These are phyloP conservation scores for Callinectes sapidus DNA, from an alignment of 2,888 invertebrate species.

Conservation along the genomic window DNA sequence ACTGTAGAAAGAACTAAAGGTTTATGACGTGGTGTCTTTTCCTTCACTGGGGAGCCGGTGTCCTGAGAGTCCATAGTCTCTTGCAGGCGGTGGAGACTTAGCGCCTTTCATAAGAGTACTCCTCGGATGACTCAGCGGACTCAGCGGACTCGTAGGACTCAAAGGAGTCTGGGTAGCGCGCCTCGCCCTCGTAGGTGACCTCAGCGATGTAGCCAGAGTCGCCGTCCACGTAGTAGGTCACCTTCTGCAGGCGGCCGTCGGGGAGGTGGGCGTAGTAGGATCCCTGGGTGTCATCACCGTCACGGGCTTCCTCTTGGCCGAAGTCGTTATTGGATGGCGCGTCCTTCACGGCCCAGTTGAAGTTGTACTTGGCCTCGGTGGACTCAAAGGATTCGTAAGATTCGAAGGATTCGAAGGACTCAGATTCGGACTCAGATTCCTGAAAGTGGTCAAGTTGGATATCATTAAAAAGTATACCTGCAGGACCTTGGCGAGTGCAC, in stretches of 20 bases:
- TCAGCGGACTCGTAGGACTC: not conserved
- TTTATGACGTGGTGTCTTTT: not conserved
- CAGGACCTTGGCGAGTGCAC: too few relatives aligned
- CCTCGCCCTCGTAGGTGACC: slow-evolving; percentile 5
- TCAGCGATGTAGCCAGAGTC: slow-evolving; percentile 24
- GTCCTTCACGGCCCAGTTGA: slow-evolving; percentile 24
- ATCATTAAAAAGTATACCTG: too few relatives aligned
- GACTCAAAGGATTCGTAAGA: not conserved
- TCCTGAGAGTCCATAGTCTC: not conserved
- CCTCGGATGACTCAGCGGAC: not conserved
- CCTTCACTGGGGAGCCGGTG: not conserved
- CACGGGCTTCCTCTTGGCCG: not conserved
- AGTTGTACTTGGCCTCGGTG: slow-evolving; percentile 1
- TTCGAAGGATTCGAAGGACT: not conserved
- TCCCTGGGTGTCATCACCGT: not conserved
- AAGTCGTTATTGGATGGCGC: not conserved
- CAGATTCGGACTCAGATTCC: not conserved
- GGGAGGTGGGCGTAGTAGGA: not conserved
- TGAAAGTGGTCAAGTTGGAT: not conserved
- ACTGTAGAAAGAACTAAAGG: not conserved
- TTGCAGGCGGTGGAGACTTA: not conserved
- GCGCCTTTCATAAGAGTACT: not conserved
- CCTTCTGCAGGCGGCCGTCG: slow-evolving; percentile 20
- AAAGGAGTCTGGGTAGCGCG: not conserved
- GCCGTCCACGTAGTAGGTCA: slow-evolving; percentile 17